Evolutionary conservation across 2,797 vertebrate species (phyloP).

Genomic region (Trachops cirrhosus): DNA sequence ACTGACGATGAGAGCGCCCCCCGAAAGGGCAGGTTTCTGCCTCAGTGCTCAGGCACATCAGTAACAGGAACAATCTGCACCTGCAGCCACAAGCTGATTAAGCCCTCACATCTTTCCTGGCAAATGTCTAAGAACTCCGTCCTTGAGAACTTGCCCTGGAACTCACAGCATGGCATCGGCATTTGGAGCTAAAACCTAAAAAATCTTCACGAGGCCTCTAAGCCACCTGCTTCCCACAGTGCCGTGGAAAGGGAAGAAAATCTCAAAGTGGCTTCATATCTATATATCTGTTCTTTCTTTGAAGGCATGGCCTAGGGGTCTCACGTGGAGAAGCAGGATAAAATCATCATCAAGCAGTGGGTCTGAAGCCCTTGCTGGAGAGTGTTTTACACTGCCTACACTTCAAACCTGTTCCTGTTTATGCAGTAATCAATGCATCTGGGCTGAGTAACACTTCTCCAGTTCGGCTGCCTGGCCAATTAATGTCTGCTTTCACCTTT

Average conservation of each 20-base stretch:
- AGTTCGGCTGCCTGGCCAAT: constrained; percentile 60
- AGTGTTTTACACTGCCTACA: constrained; percentile 67
- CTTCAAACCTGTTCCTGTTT: constrained; percentile 70
- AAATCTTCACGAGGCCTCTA: neutral
- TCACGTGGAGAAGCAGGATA: constrained; percentile 42
- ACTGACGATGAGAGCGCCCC: neutral
- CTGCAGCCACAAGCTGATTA: constrained; percentile 19
- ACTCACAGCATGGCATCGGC: constrained; percentile 27
- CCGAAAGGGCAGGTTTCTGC: neutral
- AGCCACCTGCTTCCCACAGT: constrained; percentile 1
- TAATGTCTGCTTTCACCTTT: constrained; percentile 68
- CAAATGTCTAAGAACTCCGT: neutral
- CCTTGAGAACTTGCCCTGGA: constrained; percentile 20
- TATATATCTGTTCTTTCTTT: constrained; percentile 54
- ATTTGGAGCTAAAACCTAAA: constrained; percentile 45
- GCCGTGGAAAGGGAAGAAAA: neutral
- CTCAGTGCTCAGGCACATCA: neutral
- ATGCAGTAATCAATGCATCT: constrained; percentile 57
- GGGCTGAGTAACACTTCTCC: constrained; percentile 56
- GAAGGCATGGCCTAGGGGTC: constrained; percentile 55
- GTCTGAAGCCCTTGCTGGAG: constrained; percentile 30
- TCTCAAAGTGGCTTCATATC: constrained; percentile 21
- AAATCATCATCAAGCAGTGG: constrained; percentile 39
- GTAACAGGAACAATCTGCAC: neutral
- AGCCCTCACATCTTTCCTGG: neutral